Base-by-base conservation (phyloP, 2,113 vertebrate species). In the Chionis minor region DNA sequence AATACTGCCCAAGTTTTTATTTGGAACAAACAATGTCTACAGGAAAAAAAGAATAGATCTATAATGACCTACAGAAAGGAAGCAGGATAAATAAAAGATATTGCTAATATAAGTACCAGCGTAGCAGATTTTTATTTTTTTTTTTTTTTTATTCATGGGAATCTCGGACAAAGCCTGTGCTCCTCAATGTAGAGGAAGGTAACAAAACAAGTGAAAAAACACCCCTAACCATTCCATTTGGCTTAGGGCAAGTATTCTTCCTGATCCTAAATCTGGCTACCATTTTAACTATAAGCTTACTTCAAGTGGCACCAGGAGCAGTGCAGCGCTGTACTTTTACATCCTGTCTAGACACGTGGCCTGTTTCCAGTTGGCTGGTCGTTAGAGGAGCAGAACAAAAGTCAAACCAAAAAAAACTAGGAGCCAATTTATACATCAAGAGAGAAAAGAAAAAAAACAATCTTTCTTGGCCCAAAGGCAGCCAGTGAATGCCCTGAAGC, bases 311-410 rank as follows among this genome's bases (percentile, higher is more conserved):
- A 88, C 40, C 47, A 61, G 26, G 54, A 94, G 58, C 4, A 3
- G 33, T 35, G 66, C 52, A 85, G 56, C n/a, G n/a, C 70, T 82
- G 52, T 93, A 38, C 70, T 86, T 86, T 86, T 90, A 59, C 71
- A 92, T 94, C 92, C 74, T 77, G 33, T 92, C 88, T 93, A 92
- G 74, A 92, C 92, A 77, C 1, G 4, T 65, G 75, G 79, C 44
- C 58, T 92, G 12, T 92, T 93, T 95, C 94, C 71, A 82, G 27
- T 58, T 94, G 71, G 82, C 71, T 90, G 58, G 67, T 65, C 67
- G 80, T 65, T 83, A 77, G 33, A 88, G 51, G 27, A 94, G 51
- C 21, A 77, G 18, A 88, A 88, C 22, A 86, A 86, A 88, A 88
- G 55, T 86, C 30, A 90, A 86, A 81, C 8, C 4, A 35, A 91